phyloP scores from a whole-genome alignment of 64 coral and sea anemone genomes.

The Montipora capricornis region DNA sequence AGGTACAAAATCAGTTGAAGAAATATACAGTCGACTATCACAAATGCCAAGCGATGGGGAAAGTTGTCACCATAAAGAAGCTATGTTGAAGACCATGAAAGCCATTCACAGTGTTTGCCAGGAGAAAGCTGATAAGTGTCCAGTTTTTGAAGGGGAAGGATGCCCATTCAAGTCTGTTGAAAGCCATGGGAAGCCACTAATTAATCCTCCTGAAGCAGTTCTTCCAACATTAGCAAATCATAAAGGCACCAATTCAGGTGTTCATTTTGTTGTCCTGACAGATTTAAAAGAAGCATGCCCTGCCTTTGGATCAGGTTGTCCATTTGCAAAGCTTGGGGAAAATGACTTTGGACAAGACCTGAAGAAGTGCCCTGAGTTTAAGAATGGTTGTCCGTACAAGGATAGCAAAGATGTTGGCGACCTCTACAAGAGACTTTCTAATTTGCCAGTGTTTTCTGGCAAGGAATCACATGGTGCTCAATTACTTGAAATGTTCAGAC shows the following conservation, averaged over 20 bases:
- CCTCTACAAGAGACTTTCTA: conserved; percentile 77
- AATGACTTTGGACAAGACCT: conserved; percentile 37
- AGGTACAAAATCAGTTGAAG: conserved; percentile 55
- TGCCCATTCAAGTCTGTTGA: conserved; percentile 71
- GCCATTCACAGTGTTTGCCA: conserved; percentile 61
- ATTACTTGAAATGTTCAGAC: conserved; percentile 81
- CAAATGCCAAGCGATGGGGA: conserved; percentile 65
- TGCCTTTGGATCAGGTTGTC: conserved; percentile 77
- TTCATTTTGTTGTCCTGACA: conserved; percentile 45
- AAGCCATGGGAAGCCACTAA: conserved; percentile 50
- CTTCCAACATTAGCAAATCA: background rate
- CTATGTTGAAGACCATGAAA: conserved; percentile 62
- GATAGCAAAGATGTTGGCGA: conserved; percentile 68
- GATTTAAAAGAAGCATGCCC: conserved; percentile 73
- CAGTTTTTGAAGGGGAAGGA: conserved; percentile 49
- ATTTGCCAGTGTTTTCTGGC: conserved; percentile 72
- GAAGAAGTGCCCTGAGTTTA: conserved; percentile 71
- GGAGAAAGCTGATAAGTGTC: conserved; percentile 55
- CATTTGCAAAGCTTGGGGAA: conserved; percentile 64
- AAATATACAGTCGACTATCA: conserved; percentile 49
- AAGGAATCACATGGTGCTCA: conserved; percentile 69
- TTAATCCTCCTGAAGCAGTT: conserved; percentile 38
- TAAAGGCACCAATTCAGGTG: background rate
- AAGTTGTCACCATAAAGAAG: conserved; percentile 53
- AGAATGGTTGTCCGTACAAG: conserved; percentile 76